Base-by-base conservation (phyloP, 1,140 invertebrate genomes). In the Bathynomus jamesi region DNA sequence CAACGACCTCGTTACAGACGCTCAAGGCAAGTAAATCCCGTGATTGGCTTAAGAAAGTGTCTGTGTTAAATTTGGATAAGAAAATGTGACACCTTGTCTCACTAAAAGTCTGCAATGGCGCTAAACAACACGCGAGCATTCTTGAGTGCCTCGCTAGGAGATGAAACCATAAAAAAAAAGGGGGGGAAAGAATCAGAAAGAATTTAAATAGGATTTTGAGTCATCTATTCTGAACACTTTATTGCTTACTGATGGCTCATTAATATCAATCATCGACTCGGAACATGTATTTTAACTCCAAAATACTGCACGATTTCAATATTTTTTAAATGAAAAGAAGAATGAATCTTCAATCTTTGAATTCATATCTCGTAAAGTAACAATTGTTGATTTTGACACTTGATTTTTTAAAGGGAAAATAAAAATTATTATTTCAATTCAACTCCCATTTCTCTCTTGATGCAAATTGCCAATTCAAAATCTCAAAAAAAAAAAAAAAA, bases 171-270 rank as follows among this genome's bases (percentile, higher is more conserved):
- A 53, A 53, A 53, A 53, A 53, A 53, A 40, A 40, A 40, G 17
- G 17, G 17, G 17, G 17, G 32, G 17, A 53, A 53, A 53, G 40
- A 53, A 53, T 53, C 13, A 53, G 40, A 53, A 53, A 5, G 40
- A 53, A 53, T 53, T 53, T 53, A 53, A 53, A 53, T 53, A 53
- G 40, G 40, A 53, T 53, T 53, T 53, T 53, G 40, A 53, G 40
- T 53, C 40, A 53, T 53, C 40, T 5, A 53, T 53, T 53, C 40
- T 53, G 40, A 53, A 53, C 40, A 53, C 40, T 53, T 53, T 53
- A 53, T 53, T 53, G 40, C 40, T 21, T 53, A 17, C 21, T 11
- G 40, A 53, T 53, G 40, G 40, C 2, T 53, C 40, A 21, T 53
- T 53, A 53, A 53, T 53, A 53, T 53, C 40, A 53, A 53, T 53